These are phyloP conservation scores for Platypus cylindrus DNA, from an alignment of 2,888 invertebrate genomes.

Conservation along the genomic window DNA sequence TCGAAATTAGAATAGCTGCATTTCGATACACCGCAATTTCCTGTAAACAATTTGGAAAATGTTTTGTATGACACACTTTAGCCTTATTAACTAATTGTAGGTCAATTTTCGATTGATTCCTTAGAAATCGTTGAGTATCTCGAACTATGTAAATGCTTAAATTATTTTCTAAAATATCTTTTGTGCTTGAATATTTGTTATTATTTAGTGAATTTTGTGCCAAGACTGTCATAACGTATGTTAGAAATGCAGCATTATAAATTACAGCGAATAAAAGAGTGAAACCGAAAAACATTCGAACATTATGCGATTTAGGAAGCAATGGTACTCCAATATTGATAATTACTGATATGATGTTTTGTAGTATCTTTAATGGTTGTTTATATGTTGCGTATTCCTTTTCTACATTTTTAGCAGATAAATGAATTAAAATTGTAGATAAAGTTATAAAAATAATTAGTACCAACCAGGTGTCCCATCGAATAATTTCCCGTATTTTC, in stretches of 20 bases:
- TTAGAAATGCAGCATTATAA: conserved; percentile 21
- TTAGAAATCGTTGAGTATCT: not conserved
- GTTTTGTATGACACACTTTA: conserved; percentile 15
- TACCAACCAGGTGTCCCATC: conserved; percentile 7
- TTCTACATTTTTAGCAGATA: conserved; percentile 4
- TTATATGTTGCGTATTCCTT: conserved; percentile 12
- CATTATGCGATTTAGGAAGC: conserved; percentile 18
- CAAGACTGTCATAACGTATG: conserved; percentile 23
- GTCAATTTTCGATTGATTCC: conserved; percentile 1
- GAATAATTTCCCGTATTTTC: conserved; percentile 6
- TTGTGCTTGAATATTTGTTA: conserved; percentile 21
- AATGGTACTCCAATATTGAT: conserved; percentile 18
- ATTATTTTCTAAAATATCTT: conserved; percentile 21
- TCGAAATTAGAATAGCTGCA: conserved; percentile 22
- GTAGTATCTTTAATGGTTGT: conserved; percentile 11
- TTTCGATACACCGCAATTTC: conserved; percentile 18
- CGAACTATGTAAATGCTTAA: conserved; percentile 21
- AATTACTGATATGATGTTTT: conserved; percentile 17
- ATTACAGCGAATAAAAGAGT: conserved; percentile 22
- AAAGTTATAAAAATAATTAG: conserved; percentile 4
- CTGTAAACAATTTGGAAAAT: conserved; percentile 19
- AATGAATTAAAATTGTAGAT: conserved; percentile 5
- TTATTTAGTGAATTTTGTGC: conserved; percentile 17
- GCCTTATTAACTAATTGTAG: conserved; percentile 8
- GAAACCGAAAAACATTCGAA: conserved; percentile 19